phyloP scores from a whole-genome alignment of 2,113 vertebrate genomes.

The Entelurus aequoreus region DNA sequence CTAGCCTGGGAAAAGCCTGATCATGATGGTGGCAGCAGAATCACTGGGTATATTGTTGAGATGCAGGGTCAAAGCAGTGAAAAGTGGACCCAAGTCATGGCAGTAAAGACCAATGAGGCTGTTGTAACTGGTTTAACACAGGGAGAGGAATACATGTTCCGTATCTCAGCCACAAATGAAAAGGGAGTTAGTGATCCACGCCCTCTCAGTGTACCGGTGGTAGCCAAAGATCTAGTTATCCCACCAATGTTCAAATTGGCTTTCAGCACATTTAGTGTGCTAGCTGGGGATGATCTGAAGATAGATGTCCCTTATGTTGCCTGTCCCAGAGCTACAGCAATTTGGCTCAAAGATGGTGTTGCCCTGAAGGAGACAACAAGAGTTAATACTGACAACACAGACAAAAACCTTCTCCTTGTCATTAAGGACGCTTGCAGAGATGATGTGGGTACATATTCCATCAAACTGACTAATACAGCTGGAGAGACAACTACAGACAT shows the following conservation, averaged over 20 bases:
- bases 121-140: conserved; percentile 84
- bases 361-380: conserved; percentile 90
- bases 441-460: conserved; percentile 86
- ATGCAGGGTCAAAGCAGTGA: conserved; percentile 97
- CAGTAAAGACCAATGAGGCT: conserved; percentile 87
- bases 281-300: conserved; percentile 94
- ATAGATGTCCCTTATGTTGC: conserved; percentile 90
- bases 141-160: conserved; percentile 96
- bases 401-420: conserved; percentile 78
- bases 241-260: conserved; percentile 85
- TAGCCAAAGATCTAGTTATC: conserved; percentile 93
- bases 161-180: conserved; percentile 90
- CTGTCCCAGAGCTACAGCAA: conserved; percentile 80
- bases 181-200: conserved; percentile 95
- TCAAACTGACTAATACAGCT: conserved; percentile 83
- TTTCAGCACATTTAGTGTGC: conserved; percentile 87
- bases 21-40: conserved; percentile 95
- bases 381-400: conserved; percentile 86
- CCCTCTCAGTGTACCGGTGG: conserved; percentile 83
- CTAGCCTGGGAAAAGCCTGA: conserved; percentile 97
- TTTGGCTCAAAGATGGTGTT: conserved; percentile 85
- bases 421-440: conserved; percentile 93
- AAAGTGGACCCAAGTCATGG: conserved; percentile 89
- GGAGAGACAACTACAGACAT: conserved; percentile 86
- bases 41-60: conserved; percentile 91